A percentile compares a stretch with the other conserved stretches of the same genome.
Evolutionary conservation across 2,113 vertebrate genomes (phyloP).

Genomic region (Verasper variegatus): DNA sequence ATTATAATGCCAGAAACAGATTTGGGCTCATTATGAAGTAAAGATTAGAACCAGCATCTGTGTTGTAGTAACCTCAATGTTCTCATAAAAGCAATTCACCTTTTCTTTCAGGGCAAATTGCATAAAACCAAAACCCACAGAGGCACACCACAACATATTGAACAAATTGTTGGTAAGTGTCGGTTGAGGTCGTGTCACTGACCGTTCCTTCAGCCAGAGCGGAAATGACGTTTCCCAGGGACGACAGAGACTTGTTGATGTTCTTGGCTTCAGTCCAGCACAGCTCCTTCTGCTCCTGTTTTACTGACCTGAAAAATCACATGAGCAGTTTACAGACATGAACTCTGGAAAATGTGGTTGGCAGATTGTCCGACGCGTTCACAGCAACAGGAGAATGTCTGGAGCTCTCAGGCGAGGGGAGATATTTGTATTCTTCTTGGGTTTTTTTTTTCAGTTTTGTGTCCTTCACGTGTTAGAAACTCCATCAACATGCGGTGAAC

Average conservation of each 20-base stretch:
- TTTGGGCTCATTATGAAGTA: background rate
- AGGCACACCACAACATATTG: background rate
- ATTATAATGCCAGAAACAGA: background rate
- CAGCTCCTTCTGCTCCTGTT: conserved; percentile 96
- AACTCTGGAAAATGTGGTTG: background rate
- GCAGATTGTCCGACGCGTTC: no score
- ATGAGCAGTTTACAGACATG: background rate
- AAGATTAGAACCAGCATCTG: no score
- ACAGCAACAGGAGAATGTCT: no score
- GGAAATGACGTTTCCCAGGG: conserved; percentile 97
- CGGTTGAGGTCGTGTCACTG: conserved; percentile 65
- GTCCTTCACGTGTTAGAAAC: no score
- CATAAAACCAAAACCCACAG: no score
- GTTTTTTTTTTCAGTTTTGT: no score
- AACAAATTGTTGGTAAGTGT: background rate
- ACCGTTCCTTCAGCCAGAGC: conserved; percentile 95
- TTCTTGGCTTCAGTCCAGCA: conserved; percentile 98
- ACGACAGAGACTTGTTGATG: conserved; percentile 98
- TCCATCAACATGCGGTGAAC: background rate
- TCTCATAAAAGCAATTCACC: background rate
- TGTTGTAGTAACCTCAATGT: background rate
- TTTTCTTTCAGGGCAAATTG: background rate
- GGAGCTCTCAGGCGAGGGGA: no score
- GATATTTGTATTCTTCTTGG: no score
- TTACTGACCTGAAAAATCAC: conserved; percentile 90